Conservation (phyloP, 2,888 invertebrate genomes). For the Agonopterix subpropinquella region DNA sequence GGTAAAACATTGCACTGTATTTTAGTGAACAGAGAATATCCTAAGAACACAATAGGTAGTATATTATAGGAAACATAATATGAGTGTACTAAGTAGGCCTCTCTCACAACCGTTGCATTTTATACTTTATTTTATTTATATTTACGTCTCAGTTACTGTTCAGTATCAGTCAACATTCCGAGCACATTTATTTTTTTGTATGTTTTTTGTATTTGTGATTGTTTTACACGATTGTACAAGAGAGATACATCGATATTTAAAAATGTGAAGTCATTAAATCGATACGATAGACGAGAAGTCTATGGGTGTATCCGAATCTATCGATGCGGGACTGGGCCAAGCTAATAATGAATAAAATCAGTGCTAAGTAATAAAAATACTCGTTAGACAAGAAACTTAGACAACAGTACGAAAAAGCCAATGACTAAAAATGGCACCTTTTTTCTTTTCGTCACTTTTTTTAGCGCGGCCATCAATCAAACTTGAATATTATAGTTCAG, state of each 20-base stretch:
- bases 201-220: conserved; percentile 17
- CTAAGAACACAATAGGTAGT: conserved; percentile 70
- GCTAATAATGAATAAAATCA: no score
- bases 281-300: conserved; percentile 23
- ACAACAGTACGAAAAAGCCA: not conserved
- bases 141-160: conserved; percentile 5
- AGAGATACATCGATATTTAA: conserved; percentile 22
- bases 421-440: no score
- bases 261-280: conserved; percentile 12
- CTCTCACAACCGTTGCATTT: conserved; percentile 68
- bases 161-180: conserved; percentile 20
- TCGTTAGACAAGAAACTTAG: not conserved
- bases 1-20: conserved; percentile 45
- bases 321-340: not conserved
- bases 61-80: conserved; percentile 26
- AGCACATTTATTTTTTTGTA: conserved; percentile 21
- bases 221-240: conserved; percentile 33
- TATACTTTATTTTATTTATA: conserved; percentile 17
- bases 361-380: no score
- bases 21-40: conserved; percentile 40
- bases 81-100: conserved; percentile 67
- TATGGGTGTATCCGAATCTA: not conserved
- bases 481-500: no score
- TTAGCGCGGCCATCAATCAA: no score
- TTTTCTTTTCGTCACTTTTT: no score